Conservation (phyloP, 1,140 invertebrate genomes). For the Nebria ingens region DNA sequence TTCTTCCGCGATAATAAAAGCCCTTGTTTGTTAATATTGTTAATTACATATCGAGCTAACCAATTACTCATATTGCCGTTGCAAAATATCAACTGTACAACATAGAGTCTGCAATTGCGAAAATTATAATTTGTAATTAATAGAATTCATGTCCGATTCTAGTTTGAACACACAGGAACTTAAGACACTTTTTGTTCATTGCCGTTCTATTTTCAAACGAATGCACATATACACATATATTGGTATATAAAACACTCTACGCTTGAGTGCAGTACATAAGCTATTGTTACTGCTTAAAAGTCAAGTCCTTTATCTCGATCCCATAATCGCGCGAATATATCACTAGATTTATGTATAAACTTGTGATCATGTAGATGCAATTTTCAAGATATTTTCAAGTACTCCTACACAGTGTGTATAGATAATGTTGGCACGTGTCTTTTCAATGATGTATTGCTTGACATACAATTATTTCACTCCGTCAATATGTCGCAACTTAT, state of each 20-base stretch:
- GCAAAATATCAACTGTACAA: neutral
- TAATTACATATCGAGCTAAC: neutral
- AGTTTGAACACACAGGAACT: neutral
- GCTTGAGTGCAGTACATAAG: neutral
- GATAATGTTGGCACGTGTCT: no score
- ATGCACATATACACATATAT: no score
- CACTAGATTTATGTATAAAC: neutral
- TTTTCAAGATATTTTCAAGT: neutral
- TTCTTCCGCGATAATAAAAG: neutral
- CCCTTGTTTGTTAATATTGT: neutral
- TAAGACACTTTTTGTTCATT: neutral
- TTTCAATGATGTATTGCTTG: no score
- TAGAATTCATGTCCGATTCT: neutral
- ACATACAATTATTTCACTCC: no score
- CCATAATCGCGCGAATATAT: no score
- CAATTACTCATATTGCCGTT: neutral
- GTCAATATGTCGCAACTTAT: no score
- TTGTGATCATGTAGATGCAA: neutral
- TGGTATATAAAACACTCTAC: neutral
- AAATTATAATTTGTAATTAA: neutral
- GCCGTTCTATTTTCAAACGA: neutral
- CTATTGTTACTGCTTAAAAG: neutral
- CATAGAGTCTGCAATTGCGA: neutral
- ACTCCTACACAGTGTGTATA: no score
- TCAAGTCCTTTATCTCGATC: neutral